Evolutionary conservation across 2,888 invertebrate species (phyloP), one percentile per base, ranked within the genome.

Genomic region (Falcaria lacertinaria): DNA sequence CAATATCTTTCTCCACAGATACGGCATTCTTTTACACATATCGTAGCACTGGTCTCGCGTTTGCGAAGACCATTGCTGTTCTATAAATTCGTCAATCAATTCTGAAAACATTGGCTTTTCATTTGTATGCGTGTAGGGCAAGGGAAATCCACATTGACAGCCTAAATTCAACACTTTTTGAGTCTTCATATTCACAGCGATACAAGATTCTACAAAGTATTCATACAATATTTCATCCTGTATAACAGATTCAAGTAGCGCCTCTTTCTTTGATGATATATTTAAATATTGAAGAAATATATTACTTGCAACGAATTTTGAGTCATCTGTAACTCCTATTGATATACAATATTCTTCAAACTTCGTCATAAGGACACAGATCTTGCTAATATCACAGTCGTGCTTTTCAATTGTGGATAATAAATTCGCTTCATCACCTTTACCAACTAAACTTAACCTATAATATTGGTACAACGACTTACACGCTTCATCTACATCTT

Each of bases 71-170:
- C 82, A 84, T 53, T 91, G 90, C 45, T 74, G 86, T 45, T 90
- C 89, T 35, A 92, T 81, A 51, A 93, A 86, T 52, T 82, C 74
- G 56, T 90, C 89, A 32, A 93, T 93, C 34, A 92, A 64, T 28
- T 90, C 80, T 1, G 90, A 82, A 73, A 89, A 92, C 32, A 86
- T 84, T 55, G 80, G 87, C 66, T 69, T 68, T 50, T 75, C 70
- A 57, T 76, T 77, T 34, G 74, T 79, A 60, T 86, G 69, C 0
- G 81, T 79, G 44, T 76, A 89, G 0, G 92, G 92, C 22, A 91
- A 68, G 0, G 92, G 92, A 62, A 89, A 92, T 6, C 91, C 90
- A 61, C 94, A 94, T 43, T 80, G 79, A 60, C 93, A 93, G 35
- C 89, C 89, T 3, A 79, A 61, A 57, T 80, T 82, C n/a, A 69